Percentiles rank a stretch among this genome's conserved stretches.
Conservation (phyloP, 2,113 vertebrate species). For the Lepus americanus region DNA sequence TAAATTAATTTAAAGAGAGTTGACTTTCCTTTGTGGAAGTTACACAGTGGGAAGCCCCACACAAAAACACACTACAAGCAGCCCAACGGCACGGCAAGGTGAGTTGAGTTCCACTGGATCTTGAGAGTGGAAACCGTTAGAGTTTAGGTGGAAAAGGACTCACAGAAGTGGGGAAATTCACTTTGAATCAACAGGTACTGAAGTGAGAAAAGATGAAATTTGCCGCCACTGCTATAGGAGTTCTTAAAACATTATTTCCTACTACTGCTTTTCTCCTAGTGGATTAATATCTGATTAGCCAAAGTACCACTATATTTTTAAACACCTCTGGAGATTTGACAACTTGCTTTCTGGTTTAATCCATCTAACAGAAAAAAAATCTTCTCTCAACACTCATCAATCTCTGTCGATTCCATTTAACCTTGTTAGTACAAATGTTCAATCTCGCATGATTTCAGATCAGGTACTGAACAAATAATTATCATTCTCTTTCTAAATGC, state of each 20-base stretch:
- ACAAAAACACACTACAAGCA: neutral
- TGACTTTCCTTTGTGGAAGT: neutral
- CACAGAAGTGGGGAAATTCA: neutral
- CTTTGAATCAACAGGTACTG: neutral
- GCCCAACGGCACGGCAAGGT: neutral
- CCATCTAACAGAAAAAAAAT: neutral
- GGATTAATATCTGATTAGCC: neutral
- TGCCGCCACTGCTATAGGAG: neutral
- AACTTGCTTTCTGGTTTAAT: neutral
- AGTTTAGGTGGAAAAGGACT: neutral
- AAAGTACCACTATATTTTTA: conserved; percentile 31
- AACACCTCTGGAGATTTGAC: neutral
- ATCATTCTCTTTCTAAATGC: neutral
- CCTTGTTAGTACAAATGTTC: neutral
- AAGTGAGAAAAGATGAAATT: neutral
- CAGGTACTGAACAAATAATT: too few species aligned
- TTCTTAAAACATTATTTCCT: neutral
- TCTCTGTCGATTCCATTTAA: neutral
- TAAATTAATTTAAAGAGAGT: too few species aligned
- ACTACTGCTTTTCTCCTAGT: neutral
- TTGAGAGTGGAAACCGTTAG: neutral
- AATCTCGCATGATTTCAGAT: too few species aligned
- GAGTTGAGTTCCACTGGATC: neutral
- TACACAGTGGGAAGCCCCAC: neutral
- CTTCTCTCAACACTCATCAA: neutral